Conservation (phyloP, 1,140 invertebrate genomes). For the Thaumatotibia leucotreta region DNA sequence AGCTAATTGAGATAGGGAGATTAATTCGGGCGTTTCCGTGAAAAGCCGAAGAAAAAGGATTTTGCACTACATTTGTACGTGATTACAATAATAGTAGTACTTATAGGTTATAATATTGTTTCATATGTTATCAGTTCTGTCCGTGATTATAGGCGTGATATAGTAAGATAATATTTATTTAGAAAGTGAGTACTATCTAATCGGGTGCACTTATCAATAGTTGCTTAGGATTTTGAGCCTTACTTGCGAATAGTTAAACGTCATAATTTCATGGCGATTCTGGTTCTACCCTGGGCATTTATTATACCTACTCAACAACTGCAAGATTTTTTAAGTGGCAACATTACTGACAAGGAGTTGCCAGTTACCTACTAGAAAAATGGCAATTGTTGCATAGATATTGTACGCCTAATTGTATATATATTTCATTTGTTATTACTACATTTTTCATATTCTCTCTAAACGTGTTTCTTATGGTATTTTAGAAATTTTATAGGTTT, state of each 20-base stretch:
- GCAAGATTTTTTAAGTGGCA: neutral
- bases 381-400: too few species aligned
- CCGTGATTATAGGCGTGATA: neutral
- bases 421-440: neutral
- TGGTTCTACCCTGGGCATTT: neutral
- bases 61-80: too few species aligned
- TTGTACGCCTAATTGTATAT: neutral
- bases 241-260: neutral
- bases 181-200: constrained; percentile 11
- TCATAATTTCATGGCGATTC: neutral
- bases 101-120: neutral
- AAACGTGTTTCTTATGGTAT: neutral
- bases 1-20: too few species aligned
- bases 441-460: neutral
- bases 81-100: too few species aligned
- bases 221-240: constrained; percentile 2
- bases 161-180: neutral
- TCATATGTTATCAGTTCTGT: neutral
- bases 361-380: neutral
- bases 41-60: too few species aligned
- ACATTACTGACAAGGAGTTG: neutral
- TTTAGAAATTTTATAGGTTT: neutral
- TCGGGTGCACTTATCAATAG: constrained; percentile 7
- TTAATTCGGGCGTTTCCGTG: too few species aligned
- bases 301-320: neutral